Percentiles rank a stretch among this genome's conserved stretches.
Evolutionary conservation across 2,113 vertebrate genomes (phyloP).

Genomic region (Nipponia nippon): DNA sequence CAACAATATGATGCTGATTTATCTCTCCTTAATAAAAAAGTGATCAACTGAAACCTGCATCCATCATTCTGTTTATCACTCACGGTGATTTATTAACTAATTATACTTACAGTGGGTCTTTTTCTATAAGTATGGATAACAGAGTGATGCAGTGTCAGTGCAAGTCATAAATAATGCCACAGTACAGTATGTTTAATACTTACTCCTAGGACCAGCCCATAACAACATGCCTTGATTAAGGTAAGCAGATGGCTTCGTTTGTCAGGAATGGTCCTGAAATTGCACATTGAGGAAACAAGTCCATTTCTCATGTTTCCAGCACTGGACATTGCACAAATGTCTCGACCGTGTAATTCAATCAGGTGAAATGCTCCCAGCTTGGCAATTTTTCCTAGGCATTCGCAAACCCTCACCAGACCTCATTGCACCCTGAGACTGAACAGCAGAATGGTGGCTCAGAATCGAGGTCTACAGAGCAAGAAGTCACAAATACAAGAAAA

Average conservation of each 20-base stretch:
- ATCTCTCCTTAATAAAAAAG: constrained; percentile 85
- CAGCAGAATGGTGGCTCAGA: background rate
- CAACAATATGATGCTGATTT: constrained; percentile 82
- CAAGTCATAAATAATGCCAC: constrained; percentile 57
- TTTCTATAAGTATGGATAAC: constrained; percentile 67
- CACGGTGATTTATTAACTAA: constrained; percentile 82
- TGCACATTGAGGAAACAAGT: background rate
- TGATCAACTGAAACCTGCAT: constrained; percentile 83
- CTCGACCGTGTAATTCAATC: background rate
- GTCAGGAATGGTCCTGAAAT: constrained; percentile 22
- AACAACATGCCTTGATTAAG: constrained; percentile 67
- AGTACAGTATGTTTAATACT: constrained; percentile 58
- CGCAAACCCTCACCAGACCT: background rate
- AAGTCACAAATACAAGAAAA: background rate
- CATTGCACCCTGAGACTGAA: background rate
- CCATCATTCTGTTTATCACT: constrained; percentile 84
- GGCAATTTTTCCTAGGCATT: background rate
- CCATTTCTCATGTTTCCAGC: constrained; percentile 9
- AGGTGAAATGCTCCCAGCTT: background rate
- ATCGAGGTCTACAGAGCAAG: background rate
- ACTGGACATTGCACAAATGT: background rate
- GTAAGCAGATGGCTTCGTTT: constrained; percentile 54
- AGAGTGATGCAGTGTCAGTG: constrained; percentile 47
- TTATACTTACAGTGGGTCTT: constrained; percentile 74
- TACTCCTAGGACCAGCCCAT: constrained; percentile 36